Base-by-base conservation (phyloP, 2,113 vertebrate genomes). In the Macquaria australasica region DNA sequence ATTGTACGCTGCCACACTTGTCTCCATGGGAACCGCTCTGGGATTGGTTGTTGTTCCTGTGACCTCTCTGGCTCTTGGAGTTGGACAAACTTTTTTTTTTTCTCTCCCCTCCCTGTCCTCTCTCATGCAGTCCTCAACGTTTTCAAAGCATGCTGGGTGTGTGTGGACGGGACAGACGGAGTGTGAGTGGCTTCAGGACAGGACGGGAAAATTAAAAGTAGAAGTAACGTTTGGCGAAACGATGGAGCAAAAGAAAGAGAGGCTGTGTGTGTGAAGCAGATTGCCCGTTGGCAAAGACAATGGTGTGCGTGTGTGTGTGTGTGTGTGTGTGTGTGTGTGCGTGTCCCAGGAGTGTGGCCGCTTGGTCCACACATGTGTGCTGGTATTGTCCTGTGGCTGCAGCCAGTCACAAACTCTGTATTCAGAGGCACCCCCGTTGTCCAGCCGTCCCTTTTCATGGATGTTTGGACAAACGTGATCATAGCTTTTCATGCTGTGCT, bases 21-120 rank as follows among this genome's bases (percentile, higher is more conserved):
- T 96, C 95, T 93, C 96, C 95, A 96, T 96, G 95, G 96, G 93
- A 96, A 96, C 96, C 72, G 88, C 81, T 88, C 92, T 85, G 93
- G 93, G 95, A 96, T 95, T 94, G 95, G 94, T 92, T 94, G 95
- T 95, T 94, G 93, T 92, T 94, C 93, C 89, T 95, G 90, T 96
- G 95, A 96, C 95, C 96, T 95, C 93, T 93, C 91, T 86, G 92
- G 92, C 94, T 93, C 94, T 90, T 85, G 77, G 90, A 93, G 92
- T 94, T 94, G 92, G 91, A 91, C 86, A 31, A 91, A 90, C 92
- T 93, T 89, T 88, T 85, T 82, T 82, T 80, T 60, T 67, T 34
- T 34, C 34, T 14, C n/a, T 9, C 73, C 39, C 68, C 48, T 23
- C 77, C 59, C 73, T 58, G 39, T 88, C 81, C 87, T 82, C 91